Base-by-base conservation (phyloP, 1,140 invertebrate genomes). In the Pachypeltis micranthus region DNA sequence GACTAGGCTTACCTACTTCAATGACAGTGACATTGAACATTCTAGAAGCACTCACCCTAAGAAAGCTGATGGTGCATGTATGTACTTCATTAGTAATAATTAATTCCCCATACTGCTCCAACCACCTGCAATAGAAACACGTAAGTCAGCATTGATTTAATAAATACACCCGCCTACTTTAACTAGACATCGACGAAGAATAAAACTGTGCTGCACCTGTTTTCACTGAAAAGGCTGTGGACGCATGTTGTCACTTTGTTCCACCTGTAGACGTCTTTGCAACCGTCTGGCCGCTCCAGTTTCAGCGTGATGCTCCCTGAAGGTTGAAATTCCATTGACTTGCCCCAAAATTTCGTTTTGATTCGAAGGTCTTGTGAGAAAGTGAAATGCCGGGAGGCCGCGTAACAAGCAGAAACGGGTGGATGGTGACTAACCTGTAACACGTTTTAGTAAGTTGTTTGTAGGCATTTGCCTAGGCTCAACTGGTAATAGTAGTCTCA, bases 331-430 rank as follows among this genome's bases (percentile, higher is more conserved):
- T 92, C 89, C 80, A 93, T 89, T 28, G 88, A 91, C 76, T 91
- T 92, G 62, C 90, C 90, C 89, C 90, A 93, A 77, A 93, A 93
- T 74, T 90, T 90, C 25, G 89, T 87, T 75, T 90, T 90, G 65
- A 91, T 88, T 66, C 86, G 76, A 1, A 84, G 81, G 70, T 88
- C 85, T 80, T 91, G 88, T 83, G 85, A 88, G 74, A 90, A 88
- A 2, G 79, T 79, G 76, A 88, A 93, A 69, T 83, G 84, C 64
- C 79, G 74, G 23, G 84, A 84, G 70, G 88, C 84, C 14, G 85
- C 86, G 76, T 91, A 81, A 71, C 90, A 90, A 16, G 86, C 88
- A 69, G 85, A 88, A 25, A 93, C 79, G 1, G 90, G 90, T 1
- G 91, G 91, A 78, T 93, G 90, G 75, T 93, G 90, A 62, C 85